These are phyloP conservation scores for Piaya cayana DNA, from an alignment of 2,113 vertebrate genomes.

Conservation along the genomic window DNA sequence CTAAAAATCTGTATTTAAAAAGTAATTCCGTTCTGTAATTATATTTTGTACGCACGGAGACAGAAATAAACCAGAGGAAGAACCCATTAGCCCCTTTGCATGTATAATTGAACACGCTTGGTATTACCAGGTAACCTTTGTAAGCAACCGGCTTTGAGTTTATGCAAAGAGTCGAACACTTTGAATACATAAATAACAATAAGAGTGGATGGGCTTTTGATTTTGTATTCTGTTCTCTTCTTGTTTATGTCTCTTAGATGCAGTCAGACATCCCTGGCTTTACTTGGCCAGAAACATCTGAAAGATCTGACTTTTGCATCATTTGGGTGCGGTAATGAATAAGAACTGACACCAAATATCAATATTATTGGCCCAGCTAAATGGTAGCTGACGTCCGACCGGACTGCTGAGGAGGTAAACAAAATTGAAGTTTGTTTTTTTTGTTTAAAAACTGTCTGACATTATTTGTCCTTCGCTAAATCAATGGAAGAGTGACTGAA, in stretches of 20 bases:
- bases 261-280: conserved; percentile 13
- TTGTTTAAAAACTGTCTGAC: conserved; percentile 69
- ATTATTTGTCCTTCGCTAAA: conserved; percentile 75
- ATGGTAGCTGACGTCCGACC: conserved; percentile 74
- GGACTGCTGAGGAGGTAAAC: conserved; percentile 71
- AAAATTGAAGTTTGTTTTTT: conserved; percentile 73
- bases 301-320: conserved; percentile 72
- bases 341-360: conserved; percentile 79
- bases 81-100: conserved; percentile 59
- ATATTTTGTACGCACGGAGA: conserved; percentile 44
- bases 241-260: conserved; percentile 50
- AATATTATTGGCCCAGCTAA: conserved; percentile 77
- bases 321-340: conserved; percentile 71
- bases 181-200: conserved; percentile 63
- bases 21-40: conserved; percentile 56
- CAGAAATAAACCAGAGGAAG: conserved; percentile 59
- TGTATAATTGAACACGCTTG: conserved; percentile 55
- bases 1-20: conserved; percentile 46
- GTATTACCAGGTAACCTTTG: conserved; percentile 50
- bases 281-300: conserved; percentile 57
- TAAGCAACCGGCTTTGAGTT: conserved; percentile 48
- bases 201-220: background rate
- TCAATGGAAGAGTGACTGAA: conserved; percentile 62
- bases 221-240: conserved; percentile 63
- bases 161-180: conserved; percentile 35